Evolutionary conservation across 2,888 invertebrate species (phyloP).

Genomic region (Eristalinus sepulchralis): DNA sequence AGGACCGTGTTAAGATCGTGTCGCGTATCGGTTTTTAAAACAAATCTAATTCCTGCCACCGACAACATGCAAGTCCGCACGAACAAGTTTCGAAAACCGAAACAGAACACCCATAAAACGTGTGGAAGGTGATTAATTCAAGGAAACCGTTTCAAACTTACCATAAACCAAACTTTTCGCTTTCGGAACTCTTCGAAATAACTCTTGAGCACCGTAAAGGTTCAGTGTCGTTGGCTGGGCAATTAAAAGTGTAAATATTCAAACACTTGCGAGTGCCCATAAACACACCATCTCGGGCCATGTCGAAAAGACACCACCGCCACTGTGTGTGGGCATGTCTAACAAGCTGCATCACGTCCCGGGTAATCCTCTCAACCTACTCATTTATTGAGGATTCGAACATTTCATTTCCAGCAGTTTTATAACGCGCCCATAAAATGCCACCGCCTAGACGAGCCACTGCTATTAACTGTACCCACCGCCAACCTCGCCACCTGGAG

Average conservation of each 20-base stretch:
- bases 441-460: slow-evolving; percentile 42
- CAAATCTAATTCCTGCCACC: not conserved
- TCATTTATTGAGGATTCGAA: slow-evolving; percentile 61
- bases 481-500: slow-evolving; percentile 48
- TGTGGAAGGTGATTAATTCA: not conserved
- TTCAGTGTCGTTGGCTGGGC: not conserved
- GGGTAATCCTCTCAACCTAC: slow-evolving; percentile 38
- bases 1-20: not conserved
- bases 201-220: not conserved
- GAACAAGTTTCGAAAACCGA: not conserved
- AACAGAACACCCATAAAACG: not conserved
- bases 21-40: not conserved
- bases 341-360: slow-evolving; percentile 37
- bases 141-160: not conserved
- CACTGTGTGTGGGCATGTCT: not conserved
- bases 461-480: slow-evolving; percentile 30
- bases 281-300: not conserved
- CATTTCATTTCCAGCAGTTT: slow-evolving; percentile 46
- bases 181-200: not conserved
- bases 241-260: slow-evolving; percentile 38
- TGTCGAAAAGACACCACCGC: not conserved
- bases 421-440: slow-evolving; percentile 63
- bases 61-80: not conserved
- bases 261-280: not conserved
- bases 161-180: slow-evolving; percentile 16